phyloP scores from a whole-genome alignment of 2,888 invertebrate species.

The Vannuccia rotundouncinata region DNA sequence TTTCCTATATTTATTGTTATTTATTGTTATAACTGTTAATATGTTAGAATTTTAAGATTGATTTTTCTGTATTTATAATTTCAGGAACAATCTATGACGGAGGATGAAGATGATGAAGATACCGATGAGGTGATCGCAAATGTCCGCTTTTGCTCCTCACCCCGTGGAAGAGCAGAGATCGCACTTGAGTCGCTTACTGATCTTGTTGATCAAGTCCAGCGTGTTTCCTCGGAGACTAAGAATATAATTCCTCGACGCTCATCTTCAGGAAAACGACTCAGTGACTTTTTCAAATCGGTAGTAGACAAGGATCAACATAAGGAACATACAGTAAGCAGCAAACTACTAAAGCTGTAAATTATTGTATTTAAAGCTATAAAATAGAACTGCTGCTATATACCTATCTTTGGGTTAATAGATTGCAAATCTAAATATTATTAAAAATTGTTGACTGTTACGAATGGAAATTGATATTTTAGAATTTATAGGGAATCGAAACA shows the following conservation, averaged over 20 bases:
- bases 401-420: background rate
- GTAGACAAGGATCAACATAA: background rate
- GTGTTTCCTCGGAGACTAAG: background rate
- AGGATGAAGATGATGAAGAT: conserved; percentile 3
- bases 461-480: no score
- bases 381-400: background rate
- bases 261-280: background rate
- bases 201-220: background rate
- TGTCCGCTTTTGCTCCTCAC: conserved; percentile 17
- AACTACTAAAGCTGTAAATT: background rate
- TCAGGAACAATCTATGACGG: conserved; percentile 2
- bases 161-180: background rate
- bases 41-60: no score
- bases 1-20: no score
- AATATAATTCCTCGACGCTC: background rate
- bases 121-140: background rate
- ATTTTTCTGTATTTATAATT: background rate
- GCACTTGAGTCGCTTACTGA: background rate
- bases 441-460: no score
- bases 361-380: background rate
- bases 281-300: background rate
- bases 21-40: no score
- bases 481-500: no score
- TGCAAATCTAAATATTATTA: no score
- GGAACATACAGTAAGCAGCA: background rate